Evolutionary conservation across 2,113 vertebrate species (phyloP), one percentile per base, ranked within the genome.

Genomic region (human): DNA sequence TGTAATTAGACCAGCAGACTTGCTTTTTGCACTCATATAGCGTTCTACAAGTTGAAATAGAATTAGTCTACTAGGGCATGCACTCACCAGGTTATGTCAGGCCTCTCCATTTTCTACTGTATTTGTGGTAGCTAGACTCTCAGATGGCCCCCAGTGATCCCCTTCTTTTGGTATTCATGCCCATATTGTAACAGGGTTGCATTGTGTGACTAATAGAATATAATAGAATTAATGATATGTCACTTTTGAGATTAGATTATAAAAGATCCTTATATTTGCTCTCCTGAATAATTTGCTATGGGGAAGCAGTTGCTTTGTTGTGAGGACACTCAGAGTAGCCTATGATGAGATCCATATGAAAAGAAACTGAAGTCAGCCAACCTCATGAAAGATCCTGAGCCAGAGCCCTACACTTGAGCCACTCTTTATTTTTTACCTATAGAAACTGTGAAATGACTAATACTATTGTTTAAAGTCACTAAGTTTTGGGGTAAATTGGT

Each of bases 211-310:
- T 35, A 72, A 91, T 6, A 86, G 13, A 5, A 64, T 57, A 76
- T 6, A 88, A 50, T 5, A 85, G 61, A 89, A 50, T 4, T 50
- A 18, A 86, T 83, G 27, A 14, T 68, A 11, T n/a, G 25, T 78
- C 50, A 88, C 18, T 93, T 95, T 52, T 78, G 76, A 48, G 6
- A 70, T 70, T 43, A n/a, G n/a, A 32, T 73, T 90, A 73, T 40
- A 87, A 93, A 89, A 88, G 16, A 76, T 43, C 40, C 40, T 59
- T 27, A 22, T 57, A 45, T 79, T 81, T 16, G 32, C 3, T 92
- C 40, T 80, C n/a, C 70, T 92, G 43, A 87, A 75, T 94, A 79
- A 8, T 79, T 80, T 84, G 78, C 76, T 94, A n/a, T 55, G 57
- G 23, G 22, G 32, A 90, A 94, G 38, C 48, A 75, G 16, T 14